Percentiles rank a stretch among this genome's conserved stretches.
Evolutionary conservation across 2,888 invertebrate genomes (phyloP).

Genomic region (Lamellibrachia columna): DNA sequence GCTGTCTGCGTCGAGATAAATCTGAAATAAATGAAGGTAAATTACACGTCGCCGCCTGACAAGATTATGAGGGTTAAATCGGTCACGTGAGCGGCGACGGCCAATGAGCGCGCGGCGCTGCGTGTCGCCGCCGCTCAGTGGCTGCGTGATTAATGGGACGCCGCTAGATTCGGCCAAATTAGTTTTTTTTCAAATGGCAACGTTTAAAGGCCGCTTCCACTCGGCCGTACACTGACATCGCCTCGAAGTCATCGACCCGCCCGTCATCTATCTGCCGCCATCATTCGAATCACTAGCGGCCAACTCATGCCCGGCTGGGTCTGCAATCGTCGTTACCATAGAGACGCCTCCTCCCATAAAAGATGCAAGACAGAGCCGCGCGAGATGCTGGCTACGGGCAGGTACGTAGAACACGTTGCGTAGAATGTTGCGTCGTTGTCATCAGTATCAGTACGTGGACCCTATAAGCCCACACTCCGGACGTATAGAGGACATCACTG

Average conservation of each 20-base stretch:
- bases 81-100: slow-evolving; percentile 32
- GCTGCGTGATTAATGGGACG: slow-evolving; percentile 30
- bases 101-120: slow-evolving; percentile 31
- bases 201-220: slow-evolving; percentile 9
- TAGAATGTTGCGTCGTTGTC: neutral
- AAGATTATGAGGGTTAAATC: slow-evolving; percentile 36
- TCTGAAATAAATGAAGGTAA: slow-evolving; percentile 40
- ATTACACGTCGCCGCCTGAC: slow-evolving; percentile 34
- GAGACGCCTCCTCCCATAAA: slow-evolving; percentile 16
- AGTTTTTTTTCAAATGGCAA: slow-evolving; percentile 26
- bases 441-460: neutral
- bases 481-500: neutral
- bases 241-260: neutral
- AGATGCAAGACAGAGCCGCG: neutral
- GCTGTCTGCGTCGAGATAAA: slow-evolving; percentile 28
- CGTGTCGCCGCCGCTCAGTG: neutral
- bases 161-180: slow-evolving; percentile 29
- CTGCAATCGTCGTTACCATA: slow-evolving; percentile 11
- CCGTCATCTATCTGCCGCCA: neutral
- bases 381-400: neutral
- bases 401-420: neutral
- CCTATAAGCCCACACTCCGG: neutral
- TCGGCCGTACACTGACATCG: slow-evolving; percentile 5
- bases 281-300: neutral
- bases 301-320: slow-evolving; percentile 12